Percentiles rank a stretch among this genome's conserved stretches.
Evolutionary conservation across 2,888 invertebrate genomes (phyloP).

Genomic region (Halictus ligatus): DNA sequence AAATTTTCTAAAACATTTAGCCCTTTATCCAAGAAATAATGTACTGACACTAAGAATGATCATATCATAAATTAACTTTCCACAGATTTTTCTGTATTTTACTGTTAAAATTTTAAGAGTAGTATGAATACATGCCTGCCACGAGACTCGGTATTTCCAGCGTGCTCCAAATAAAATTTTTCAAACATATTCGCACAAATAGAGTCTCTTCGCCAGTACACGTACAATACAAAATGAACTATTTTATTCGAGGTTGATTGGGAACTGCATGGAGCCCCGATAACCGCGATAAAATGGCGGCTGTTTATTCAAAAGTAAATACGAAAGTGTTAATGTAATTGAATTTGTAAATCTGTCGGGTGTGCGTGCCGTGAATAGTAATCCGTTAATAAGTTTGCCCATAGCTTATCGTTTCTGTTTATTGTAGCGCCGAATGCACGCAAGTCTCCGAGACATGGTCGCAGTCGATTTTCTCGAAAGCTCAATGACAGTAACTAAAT

Average conservation of each 20-base stretch:
- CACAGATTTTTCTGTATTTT: too few species aligned
- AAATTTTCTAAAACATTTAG: too few species aligned
- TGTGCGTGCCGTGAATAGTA: neutral
- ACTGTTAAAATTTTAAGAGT: too few species aligned
- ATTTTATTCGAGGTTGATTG: neutral
- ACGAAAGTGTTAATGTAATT: neutral
- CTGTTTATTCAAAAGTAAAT: neutral
- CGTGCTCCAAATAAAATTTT: too few species aligned
- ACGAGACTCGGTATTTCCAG: too few species aligned
- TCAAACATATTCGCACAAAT: too few species aligned
- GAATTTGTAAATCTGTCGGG: neutral
- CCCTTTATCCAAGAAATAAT: too few species aligned
- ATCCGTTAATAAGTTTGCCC: neutral
- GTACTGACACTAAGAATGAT: too few species aligned
- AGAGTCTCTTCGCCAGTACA: neutral
- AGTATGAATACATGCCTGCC: too few species aligned
- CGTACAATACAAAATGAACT: neutral
- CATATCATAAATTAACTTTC: too few species aligned
- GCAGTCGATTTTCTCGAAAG: neutral
- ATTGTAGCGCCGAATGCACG: neutral
- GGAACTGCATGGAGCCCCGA: neutral
- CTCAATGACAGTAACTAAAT: neutral
- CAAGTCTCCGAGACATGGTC: neutral
- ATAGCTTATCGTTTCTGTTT: slow-evolving; percentile 6
- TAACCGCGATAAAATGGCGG: neutral